Evolutionary conservation across 1,140 invertebrate genomes (phyloP), one percentile per base, ranked within the genome.

Genomic region (Apis cerana): DNA sequence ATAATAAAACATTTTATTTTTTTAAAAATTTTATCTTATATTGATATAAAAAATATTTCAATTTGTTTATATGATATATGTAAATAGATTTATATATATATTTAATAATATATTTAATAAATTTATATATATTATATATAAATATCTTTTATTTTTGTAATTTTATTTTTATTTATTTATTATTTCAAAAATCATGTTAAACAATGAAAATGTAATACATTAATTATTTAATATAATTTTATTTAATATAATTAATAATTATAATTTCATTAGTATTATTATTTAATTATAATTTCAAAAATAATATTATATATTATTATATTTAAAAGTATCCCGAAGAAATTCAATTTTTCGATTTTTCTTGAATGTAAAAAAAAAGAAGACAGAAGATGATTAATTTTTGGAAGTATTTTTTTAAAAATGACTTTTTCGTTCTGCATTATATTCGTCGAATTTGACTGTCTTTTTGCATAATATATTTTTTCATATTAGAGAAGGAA

Each of bases 321-420:
- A 5, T 43, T 43, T 76, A 27, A 76, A 61, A 76, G 2, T 1
- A 59, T 52, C 19, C 2, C 12, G 23, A 8, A 69, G 62, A 67
- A 81, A 75, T 67, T 17, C 52, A 75, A 59, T 19, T 59, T 54
- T 83, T 75, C 27, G 78, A 85, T 62, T 64, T 12, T 65, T 59
- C 50, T 17, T 58, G 33, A 54, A 48, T 75, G 58, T 10, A 33
- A 21, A 19, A 68, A 50, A 59, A 19, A 15, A 27, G 33, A 27
- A 56, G 15, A 62, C 15, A 62, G 58, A 71, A 59, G 62, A 17
- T 15, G 8, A 23, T 11, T 15, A 15, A 12, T 87, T 87, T 84
- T 50, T 79, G n/a, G 84, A 86, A 87, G 27, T 54, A 27, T 83
- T 86, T 79, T 83, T 84, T 64, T 52, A 68, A 84, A 87, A 87